These are phyloP conservation scores for Rotaria magnacalcarata DNA, from an alignment of 2,888 invertebrate genomes.

Conservation along the genomic window DNA sequence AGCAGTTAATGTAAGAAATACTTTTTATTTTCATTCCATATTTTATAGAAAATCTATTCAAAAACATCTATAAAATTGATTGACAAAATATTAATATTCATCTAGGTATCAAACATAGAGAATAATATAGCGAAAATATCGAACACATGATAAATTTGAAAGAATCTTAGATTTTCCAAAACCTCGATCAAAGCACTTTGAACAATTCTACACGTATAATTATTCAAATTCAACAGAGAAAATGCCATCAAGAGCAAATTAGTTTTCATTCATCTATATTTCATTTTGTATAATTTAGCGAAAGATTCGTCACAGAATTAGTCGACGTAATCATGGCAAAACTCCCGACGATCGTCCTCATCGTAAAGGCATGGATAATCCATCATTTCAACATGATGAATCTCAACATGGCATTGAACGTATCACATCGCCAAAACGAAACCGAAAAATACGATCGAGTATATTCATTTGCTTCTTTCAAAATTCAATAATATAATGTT, in stretches of 20 bases:
- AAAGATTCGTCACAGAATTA: constrained; percentile 31
- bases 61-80: too few relatives aligned
- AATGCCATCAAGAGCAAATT: too few relatives aligned
- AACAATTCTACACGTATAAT: too few relatives aligned
- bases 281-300: neutral
- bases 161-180: too few relatives aligned
- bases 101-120: too few relatives aligned
- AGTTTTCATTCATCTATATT: neutral
- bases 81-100: too few relatives aligned
- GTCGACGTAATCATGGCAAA: constrained; percentile 44
- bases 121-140: too few relatives aligned
- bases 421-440: constrained; percentile 28
- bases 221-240: too few relatives aligned
- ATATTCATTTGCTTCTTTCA: neutral
- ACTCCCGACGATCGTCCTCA: constrained; percentile 38
- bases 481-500: neutral
- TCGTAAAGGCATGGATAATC: constrained; percentile 24
- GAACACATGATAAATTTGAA: too few relatives aligned
- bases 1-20: neutral
- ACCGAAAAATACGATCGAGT: constrained; percentile 20
- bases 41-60: too few relatives aligned
- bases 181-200: too few relatives aligned
- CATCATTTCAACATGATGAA: constrained; percentile 25
- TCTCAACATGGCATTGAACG: constrained; percentile 22
- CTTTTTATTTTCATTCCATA: neutral